Base-by-base conservation (phyloP, 2,113 vertebrate species). In the Apteryx mantelli region DNA sequence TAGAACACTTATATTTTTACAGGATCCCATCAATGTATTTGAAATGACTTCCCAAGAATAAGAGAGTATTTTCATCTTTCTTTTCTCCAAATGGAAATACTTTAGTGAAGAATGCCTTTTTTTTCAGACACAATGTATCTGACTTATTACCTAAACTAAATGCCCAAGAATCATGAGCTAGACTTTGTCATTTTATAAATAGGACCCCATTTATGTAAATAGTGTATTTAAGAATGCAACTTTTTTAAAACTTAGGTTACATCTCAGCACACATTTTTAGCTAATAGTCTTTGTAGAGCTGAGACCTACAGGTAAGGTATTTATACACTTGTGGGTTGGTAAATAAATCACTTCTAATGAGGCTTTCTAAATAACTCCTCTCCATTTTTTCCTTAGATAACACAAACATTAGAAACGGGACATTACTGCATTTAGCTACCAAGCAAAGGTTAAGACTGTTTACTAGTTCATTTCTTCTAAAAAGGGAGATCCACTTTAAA, bases 271-370 rank as follows among this genome's bases (percentile, higher is more conserved):
- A 77, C 9, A 13, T n/a, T 88, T 92, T 86, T 64, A 89, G 30
- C 42, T 69, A 94, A 61, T 63, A 93, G 63, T 76, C 46, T 81
- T 88, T 78, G 19, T 48, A 81, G n/a, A 88, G 63, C 55, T 81
- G 64, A 83, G 61, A 32, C 40, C 58, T 83, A 91, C 36, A 89
- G n/a, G 77, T 87, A 86, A 96, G 60, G 60, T 63, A 87, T 95
- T 97, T 95, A 76, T 82, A 85, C 38, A 69, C 56, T 71, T 75
- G 34, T 86, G 18, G 7, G 21, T 13, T 92, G 68, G 44, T 82
- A 96, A 92, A 95, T 92, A 96, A 96, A 97, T 93, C 71, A 96
- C 75, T 86, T 91, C 40, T 94, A 95, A 94, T 83, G 52, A 95
- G 86, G 48, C 52, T 93, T 96, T 91, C 69, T 76, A 95, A 96